Evolutionary conservation across 1,140 invertebrate genomes (phyloP).

Genomic region (Mycetomoellerius zeteki): DNA sequence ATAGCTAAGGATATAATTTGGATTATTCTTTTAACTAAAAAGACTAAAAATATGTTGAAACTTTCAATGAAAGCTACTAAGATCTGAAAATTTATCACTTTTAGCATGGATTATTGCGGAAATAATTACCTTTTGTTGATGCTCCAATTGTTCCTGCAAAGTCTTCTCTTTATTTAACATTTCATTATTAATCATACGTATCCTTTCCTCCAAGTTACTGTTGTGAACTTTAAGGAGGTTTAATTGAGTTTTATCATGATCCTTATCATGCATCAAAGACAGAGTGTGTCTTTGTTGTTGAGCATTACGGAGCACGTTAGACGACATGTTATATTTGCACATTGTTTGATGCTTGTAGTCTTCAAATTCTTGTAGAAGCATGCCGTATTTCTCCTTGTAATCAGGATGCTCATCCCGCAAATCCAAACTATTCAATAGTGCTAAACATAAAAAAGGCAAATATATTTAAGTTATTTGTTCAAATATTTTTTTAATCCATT

Average conservation of each 20-base stretch:
- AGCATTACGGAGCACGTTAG: slow-evolving; percentile 81
- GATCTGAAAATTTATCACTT: neutral
- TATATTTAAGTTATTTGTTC: slow-evolving; percentile 28
- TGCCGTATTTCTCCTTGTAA: slow-evolving; percentile 87
- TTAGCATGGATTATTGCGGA: slow-evolving; percentile 7
- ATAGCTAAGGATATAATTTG: slow-evolving; percentile 70
- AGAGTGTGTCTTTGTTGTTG: slow-evolving; percentile 80
- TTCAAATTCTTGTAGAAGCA: slow-evolving; percentile 85
- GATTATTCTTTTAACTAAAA: neutral
- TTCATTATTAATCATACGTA: slow-evolving; percentile 88
- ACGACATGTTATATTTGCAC: slow-evolving; percentile 79
- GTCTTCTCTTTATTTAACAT: slow-evolving; percentile 88
- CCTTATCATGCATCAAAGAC: slow-evolving; percentile 75
- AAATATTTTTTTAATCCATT: slow-evolving; percentile 42
- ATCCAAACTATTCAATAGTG: slow-evolving; percentile 79
- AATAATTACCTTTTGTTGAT: slow-evolving; percentile 82
- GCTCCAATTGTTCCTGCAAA: slow-evolving; percentile 87
- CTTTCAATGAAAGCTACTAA: neutral
- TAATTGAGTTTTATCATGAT: slow-evolving; percentile 84
- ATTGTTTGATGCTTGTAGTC: slow-evolving; percentile 81
- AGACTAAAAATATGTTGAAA: slow-evolving; percentile 1
- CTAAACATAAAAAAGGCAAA: slow-evolving; percentile 73
- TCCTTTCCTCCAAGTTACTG: slow-evolving; percentile 89
- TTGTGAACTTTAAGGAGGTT: slow-evolving; percentile 88
- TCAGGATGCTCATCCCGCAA: slow-evolving; percentile 76